These are phyloP conservation scores for Bombyx mori DNA, from an alignment of 1,140 invertebrate species.

Conservation along the genomic window ASM3026992v2 NC_085112.1:7093501-7094000, in stretches of 20 bases:
- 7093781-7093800: slow-evolving; percentile 51
- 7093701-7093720: slow-evolving; percentile 38
- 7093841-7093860: slow-evolving; percentile 63
- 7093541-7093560: slow-evolving; percentile 64
- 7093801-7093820: slow-evolving; percentile 69
- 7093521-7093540: slow-evolving; percentile 64
- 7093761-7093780: slow-evolving; percentile 35
- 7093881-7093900: slow-evolving; percentile 64
- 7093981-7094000: no score
- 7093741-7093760: slow-evolving; percentile 54
- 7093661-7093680: no score
- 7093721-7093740: slow-evolving; percentile 48
- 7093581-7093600: slow-evolving; percentile 50
- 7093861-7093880: slow-evolving; percentile 70
- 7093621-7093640: slow-evolving; percentile 57
- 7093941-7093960: slow-evolving; percentile 53
- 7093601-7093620: slow-evolving; percentile 57
- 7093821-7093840: slow-evolving; percentile 64
- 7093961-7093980: slow-evolving; percentile 43
- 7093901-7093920: slow-evolving; percentile 45
- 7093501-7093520: slow-evolving; percentile 61
- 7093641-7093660: no score
- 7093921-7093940: slow-evolving; percentile 65
- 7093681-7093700: background rate
- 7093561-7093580: slow-evolving; percentile 48